Base-by-base conservation (phyloP, 2,888 invertebrate species). In the Pseudococcus longispinus region DNA sequence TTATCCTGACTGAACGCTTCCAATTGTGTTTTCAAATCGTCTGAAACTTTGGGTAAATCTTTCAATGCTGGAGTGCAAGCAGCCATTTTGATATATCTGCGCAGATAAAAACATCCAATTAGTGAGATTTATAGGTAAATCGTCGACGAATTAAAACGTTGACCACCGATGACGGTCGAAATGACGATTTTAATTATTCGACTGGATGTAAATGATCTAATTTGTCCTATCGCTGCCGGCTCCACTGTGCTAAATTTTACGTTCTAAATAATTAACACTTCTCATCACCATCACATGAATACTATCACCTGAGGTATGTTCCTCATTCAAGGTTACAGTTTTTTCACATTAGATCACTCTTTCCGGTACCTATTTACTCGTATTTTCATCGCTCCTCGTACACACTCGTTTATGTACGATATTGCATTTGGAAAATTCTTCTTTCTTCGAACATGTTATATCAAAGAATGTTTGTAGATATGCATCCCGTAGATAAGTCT, bases 31-130 rank as follows among this genome's bases (percentile, higher is more conserved):
- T 97, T 97, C 89, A 97, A 93, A 91, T 96, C 96, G 87, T 93
- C 93, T 89, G 96, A 95, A 89, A 97, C 97, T 93, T 96, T 96
- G 89, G 97, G 97, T 90, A 97, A 93, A 92, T 97, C 96, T 93
- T 97, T 96, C 89, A 97, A 93, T 91, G 95, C 94, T 91, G 96
- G 95, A 89, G 93, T 46, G 1, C 20, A 32, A 83, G 87, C 87
- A 32, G 87, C 87, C 87, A 87, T 87, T 42, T 46, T 46, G 11
- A 13, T 46, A 46, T 46, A 46, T 46, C 44, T 46, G 44, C 37
- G 37, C 13, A 46, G 13, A 46, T 15, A 46, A 46, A 46, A 46
- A 46, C 13, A 46, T 9, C 15, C 44, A 46, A 46, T 46, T 46
- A 46, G 44, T 46, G 9, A 46, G 23, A 60, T 20, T n/a, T 9